A percentile compares a stretch with the other conserved stretches of the same genome.
Conservation (phyloP, 2,888 invertebrate species). For the Napeogenes inachia region DNA sequence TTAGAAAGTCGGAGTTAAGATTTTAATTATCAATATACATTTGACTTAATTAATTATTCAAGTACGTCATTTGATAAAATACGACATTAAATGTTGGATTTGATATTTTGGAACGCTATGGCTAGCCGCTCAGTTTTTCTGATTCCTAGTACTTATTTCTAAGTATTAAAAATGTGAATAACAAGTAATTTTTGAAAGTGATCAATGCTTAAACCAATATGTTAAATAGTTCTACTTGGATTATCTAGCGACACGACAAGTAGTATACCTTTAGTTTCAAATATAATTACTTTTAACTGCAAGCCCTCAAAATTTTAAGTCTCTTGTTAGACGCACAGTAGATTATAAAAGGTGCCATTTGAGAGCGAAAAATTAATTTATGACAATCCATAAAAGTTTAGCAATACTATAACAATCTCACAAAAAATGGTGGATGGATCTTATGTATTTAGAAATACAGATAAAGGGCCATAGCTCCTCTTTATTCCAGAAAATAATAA, state of each 20-base stretch:
- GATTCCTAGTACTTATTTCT: neutral
- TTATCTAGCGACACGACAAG: neutral
- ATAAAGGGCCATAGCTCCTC: too few relatives aligned
- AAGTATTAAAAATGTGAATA: neutral
- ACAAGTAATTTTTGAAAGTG: too few relatives aligned
- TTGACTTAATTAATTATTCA: slow-evolving; percentile 1
- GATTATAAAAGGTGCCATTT: too few relatives aligned
- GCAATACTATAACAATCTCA: too few relatives aligned
- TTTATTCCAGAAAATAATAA: too few relatives aligned
- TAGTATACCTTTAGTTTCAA: neutral
- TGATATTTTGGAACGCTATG: neutral
- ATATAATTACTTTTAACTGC: neutral
- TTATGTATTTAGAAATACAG: too few relatives aligned
- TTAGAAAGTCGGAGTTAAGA: neutral
- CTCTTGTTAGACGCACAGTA: neutral
- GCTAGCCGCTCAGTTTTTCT: too few relatives aligned
- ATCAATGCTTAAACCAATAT: neutral
- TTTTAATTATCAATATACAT: neutral
- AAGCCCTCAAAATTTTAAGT: neutral
- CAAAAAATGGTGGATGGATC: too few relatives aligned
- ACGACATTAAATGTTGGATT: neutral
- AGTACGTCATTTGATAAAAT: neutral
- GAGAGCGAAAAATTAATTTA: too few relatives aligned
- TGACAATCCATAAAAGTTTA: too few relatives aligned
- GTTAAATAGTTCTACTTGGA: too few relatives aligned